These are phyloP conservation scores for Chrosomus eos DNA, from an alignment of 2,797 vertebrate genomes.

Conservation along the genomic window DNA sequence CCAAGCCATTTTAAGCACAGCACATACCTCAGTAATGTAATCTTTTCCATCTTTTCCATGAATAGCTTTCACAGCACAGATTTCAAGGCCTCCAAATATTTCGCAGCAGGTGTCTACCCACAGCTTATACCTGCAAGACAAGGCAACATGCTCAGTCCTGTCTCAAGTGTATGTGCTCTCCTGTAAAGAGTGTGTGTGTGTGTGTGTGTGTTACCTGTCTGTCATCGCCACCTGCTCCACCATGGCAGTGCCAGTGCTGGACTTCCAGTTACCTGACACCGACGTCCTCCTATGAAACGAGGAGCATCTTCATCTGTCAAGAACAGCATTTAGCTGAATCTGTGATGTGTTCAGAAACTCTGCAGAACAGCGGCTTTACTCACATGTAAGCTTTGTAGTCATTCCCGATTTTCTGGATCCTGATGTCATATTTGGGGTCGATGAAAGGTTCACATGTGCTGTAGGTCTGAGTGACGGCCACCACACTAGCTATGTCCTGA, in stretches of 20 bases:
- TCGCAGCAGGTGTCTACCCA: slow-evolving; percentile 96
- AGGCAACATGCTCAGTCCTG: not conserved
- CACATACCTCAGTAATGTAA: slow-evolving; percentile 94
- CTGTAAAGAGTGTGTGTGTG: too few species aligned
- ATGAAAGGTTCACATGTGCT: slow-evolving; percentile 95
- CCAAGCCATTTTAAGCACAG: not conserved
- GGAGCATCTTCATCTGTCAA: slow-evolving; percentile 24
- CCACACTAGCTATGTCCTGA: slow-evolving; percentile 98
- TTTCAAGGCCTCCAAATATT: slow-evolving; percentile 94
- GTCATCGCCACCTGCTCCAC: slow-evolving; percentile 98
- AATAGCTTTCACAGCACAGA: slow-evolving; percentile 97
- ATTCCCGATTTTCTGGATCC: slow-evolving; percentile 97
- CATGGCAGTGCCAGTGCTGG: slow-evolving; percentile 95
- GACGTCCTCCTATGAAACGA: slow-evolving; percentile 89
- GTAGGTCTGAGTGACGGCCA: slow-evolving; percentile 97
- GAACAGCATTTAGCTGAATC: slow-evolving; percentile 2
- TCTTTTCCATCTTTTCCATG: slow-evolving; percentile 97
- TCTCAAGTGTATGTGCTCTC: not conserved
- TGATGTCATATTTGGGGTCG: slow-evolving; percentile 97
- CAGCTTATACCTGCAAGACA: slow-evolving; percentile 86
- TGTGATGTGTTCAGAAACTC: not conserved
- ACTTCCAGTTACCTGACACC: slow-evolving; percentile 98
- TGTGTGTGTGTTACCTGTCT: slow-evolving; percentile 84
- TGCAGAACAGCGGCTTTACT: slow-evolving; percentile 60
- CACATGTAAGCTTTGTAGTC: slow-evolving; percentile 99